A percentile compares a stretch with the other conserved stretches of the same genome.
phyloP scores from a whole-genome alignment of 2,113 vertebrate genomes.

The Syrrhaptes paradoxus region DNA sequence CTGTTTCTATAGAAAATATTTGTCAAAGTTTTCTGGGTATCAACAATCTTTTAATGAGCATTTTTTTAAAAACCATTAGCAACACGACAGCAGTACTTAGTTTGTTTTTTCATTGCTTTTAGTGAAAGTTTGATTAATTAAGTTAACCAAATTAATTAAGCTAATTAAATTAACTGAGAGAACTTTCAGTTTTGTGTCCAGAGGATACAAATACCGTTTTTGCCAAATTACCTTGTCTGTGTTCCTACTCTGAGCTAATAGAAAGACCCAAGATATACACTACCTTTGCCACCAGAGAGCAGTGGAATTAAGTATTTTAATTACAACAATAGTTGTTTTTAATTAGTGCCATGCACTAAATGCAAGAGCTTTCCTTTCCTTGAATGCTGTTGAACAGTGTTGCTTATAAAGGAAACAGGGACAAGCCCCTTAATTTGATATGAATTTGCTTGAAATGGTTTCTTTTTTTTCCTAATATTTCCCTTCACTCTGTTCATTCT shows the following conservation, averaged over 20 bases:
- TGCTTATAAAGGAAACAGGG: neutral
- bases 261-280: neutral
- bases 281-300: constrained; percentile 19
- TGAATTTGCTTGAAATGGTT: neutral
- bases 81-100: neutral
- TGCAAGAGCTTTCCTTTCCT: neutral
- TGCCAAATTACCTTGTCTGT: neutral
- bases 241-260: neutral
- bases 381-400: neutral
- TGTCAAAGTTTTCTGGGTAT: neutral
- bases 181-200: constrained; percentile 17
- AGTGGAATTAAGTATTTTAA: constrained; percentile 20
- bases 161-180: constrained; percentile 1
- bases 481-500: neutral
- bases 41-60: neutral
- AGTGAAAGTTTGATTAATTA: constrained; percentile 31
- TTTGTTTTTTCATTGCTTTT: neutral
- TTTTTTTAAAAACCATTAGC: neutral
- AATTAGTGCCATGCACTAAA: neutral
- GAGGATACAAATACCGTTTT: constrained; percentile 26
- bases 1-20: neutral
- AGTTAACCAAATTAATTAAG: constrained; percentile 34
- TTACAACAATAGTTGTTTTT: constrained; percentile 9
- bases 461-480: neutral
- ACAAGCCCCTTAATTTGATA: neutral